These are phyloP conservation scores for Brachionus koreanus DNA, from an alignment of 1,140 invertebrate species.

Conservation along the genomic window DNA sequence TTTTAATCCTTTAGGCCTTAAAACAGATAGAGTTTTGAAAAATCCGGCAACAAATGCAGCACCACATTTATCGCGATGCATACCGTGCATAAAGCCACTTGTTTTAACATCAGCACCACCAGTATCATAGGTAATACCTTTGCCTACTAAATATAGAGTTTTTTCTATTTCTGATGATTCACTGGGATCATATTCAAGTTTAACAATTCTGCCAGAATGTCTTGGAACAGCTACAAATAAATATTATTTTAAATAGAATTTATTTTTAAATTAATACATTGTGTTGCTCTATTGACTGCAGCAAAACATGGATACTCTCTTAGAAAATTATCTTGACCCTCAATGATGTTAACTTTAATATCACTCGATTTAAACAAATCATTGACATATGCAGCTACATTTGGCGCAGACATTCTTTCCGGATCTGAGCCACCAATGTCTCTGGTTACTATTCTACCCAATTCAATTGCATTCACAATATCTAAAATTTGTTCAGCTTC, in stretches of 20 bases:
- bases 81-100: slow-evolving; percentile 79
- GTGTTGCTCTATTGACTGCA: slow-evolving; percentile 82
- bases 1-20: slow-evolving; percentile 76
- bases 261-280: slow-evolving; percentile 46
- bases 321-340: slow-evolving; percentile 57
- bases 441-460: slow-evolving; percentile 54
- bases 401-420: slow-evolving; percentile 81
- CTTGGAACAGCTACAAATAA: slow-evolving; percentile 16
- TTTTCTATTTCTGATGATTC: slow-evolving; percentile 63
- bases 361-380: slow-evolving; percentile 63
- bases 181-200: slow-evolving; percentile 50
- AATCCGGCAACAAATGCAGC: slow-evolving; percentile 89
- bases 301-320: slow-evolving; percentile 82
- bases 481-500: not conserved
- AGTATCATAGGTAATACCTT: slow-evolving; percentile 82
- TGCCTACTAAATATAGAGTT: slow-evolving; percentile 83
- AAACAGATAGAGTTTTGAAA: slow-evolving; percentile 70
- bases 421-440: slow-evolving; percentile 87
- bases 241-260: not conserved
- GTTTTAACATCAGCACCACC: slow-evolving; percentile 76
- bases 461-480: slow-evolving; percentile 10
- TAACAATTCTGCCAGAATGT: slow-evolving; percentile 30
- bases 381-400: slow-evolving; percentile 74
- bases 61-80: slow-evolving; percentile 94
- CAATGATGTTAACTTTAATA: slow-evolving; percentile 48